Evolutionary conservation across 2,888 invertebrate genomes (phyloP).

Genomic region (Spilosoma lubricipeda): DNA sequence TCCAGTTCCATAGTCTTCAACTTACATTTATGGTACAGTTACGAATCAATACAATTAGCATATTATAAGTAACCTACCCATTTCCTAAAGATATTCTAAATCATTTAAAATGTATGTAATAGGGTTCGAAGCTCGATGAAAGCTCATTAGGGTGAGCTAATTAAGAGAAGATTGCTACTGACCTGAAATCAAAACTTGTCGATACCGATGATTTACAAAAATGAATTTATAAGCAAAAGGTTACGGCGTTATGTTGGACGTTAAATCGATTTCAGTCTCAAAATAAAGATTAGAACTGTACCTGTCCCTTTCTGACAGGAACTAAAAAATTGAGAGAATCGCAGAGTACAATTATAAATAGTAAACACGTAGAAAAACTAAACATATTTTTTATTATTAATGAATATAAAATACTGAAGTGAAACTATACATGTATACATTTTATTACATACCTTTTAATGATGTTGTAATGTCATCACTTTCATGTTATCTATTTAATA

Average conservation of each 20-base stretch:
- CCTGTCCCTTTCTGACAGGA: background rate
- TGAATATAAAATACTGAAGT: background rate
- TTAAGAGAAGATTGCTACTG: background rate
- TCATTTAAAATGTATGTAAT: background rate
- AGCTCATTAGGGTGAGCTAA: background rate
- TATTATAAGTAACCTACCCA: background rate
- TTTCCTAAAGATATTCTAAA: background rate
- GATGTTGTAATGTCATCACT: slow-evolving; percentile 47
- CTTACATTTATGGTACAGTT: background rate
- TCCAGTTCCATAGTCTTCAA: background rate
- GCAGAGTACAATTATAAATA: background rate
- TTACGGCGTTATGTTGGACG: background rate
- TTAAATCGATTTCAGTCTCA: background rate
- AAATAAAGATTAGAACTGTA: background rate
- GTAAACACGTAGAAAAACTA: background rate
- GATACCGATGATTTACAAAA: background rate
- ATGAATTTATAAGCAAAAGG: background rate
- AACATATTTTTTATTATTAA: background rate
- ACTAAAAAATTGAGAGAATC: background rate
- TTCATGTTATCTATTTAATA: slow-evolving; percentile 50
- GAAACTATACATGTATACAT: slow-evolving; percentile 20
- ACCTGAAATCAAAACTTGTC: background rate
- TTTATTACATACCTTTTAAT: slow-evolving; percentile 37
- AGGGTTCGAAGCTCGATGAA: background rate
- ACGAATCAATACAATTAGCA: background rate